A percentile compares a stretch with the other conserved stretches of the same genome.
Evolutionary conservation across 2,113 vertebrate genomes (phyloP).

Genomic region (Erythrolamprus reginae): DNA sequence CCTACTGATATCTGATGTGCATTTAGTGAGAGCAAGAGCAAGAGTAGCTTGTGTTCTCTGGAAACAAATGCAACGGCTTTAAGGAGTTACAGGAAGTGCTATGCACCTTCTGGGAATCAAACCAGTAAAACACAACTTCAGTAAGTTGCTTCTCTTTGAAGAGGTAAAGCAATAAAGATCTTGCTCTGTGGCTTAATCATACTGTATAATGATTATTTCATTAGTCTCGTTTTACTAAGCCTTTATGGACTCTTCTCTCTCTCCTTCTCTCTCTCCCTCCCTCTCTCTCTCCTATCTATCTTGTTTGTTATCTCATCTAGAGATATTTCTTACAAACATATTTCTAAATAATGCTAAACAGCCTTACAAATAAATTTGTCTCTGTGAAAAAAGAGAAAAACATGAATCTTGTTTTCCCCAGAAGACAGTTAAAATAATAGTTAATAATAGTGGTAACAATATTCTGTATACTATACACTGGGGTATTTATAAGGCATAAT

Average conservation of each 20-base stretch:
- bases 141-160: neutral
- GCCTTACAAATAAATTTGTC: neutral
- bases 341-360: neutral
- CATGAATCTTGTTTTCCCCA: neutral
- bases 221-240: neutral
- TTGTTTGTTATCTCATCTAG: neutral
- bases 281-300: neutral
- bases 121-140: neutral
- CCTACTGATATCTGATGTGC: neutral
- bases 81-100: neutral
- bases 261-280: too few species aligned
- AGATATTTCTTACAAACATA: neutral
- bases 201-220: neutral
- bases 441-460: neutral
- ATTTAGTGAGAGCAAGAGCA: neutral
- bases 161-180: neutral
- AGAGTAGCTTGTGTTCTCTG: neutral
- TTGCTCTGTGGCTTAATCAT: neutral
- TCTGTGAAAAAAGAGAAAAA: neutral
- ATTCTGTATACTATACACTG: neutral
- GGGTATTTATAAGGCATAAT: neutral
- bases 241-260: neutral
- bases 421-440: neutral
- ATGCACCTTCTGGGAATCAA: neutral
- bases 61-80: neutral